Evolutionary conservation across 2,113 vertebrate species (phyloP).

Genomic region (Tor tambroides): DNA sequence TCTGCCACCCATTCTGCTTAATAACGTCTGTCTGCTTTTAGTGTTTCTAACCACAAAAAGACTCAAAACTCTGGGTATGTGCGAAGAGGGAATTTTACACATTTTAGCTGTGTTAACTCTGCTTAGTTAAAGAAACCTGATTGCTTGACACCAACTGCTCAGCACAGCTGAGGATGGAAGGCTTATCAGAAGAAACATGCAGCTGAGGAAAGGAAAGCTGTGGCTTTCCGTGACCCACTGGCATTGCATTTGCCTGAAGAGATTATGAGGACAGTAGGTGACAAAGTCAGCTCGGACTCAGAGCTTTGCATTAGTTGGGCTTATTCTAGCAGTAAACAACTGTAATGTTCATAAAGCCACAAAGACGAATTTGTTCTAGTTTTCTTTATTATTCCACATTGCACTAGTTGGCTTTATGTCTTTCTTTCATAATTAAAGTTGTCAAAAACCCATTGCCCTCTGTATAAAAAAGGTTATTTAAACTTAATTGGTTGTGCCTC

Average conservation of each 20-base stretch:
- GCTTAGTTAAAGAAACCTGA: conserved; percentile 9
- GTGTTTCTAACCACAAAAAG: conserved; percentile 10
- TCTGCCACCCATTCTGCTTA: conserved; percentile 31
- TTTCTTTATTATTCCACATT: background rate
- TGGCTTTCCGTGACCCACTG: conserved; percentile 29
- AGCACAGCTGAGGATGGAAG: conserved; percentile 2
- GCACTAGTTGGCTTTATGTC: background rate
- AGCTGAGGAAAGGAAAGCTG: conserved; percentile 25
- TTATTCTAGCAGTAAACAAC: conserved; percentile 3
- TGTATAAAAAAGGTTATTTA: background rate
- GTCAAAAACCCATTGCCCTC: background rate
- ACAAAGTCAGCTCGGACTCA: background rate
- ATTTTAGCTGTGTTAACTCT: conserved; percentile 16
- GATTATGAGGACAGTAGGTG: conserved; percentile 28
- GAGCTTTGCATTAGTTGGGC: background rate
- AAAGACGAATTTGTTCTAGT: background rate
- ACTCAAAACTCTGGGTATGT: background rate
- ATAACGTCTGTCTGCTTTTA: conserved; percentile 27
- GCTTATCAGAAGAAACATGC: conserved; percentile 36
- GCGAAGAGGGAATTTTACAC: background rate
- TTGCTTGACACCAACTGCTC: conserved; percentile 4
- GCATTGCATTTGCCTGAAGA: conserved; percentile 21
- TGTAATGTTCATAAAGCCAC: background rate
- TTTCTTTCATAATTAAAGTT: background rate
- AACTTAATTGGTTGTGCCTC: background rate